phyloP scores from a whole-genome alignment of 2,797 vertebrate species.

The Phrynocephalus vlangalii region DNA sequence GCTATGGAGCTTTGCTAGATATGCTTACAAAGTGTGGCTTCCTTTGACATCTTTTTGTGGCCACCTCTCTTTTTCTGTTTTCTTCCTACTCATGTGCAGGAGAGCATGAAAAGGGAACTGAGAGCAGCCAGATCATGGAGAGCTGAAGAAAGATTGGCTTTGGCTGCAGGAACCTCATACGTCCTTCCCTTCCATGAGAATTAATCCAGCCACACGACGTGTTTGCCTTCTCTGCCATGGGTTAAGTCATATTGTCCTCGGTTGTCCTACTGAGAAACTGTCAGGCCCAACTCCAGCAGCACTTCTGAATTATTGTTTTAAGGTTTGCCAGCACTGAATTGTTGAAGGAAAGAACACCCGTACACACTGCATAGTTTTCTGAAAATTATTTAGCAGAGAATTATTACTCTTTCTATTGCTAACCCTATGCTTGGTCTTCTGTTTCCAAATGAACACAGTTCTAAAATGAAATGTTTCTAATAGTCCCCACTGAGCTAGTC shows the following conservation, averaged over 20 bases:
- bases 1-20: no score
- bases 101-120: neutral
- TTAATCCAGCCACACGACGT: neutral
- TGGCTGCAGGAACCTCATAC: neutral
- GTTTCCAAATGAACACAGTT: no score
- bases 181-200: neutral
- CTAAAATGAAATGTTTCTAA: no score
- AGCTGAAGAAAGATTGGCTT: neutral
- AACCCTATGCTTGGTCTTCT: no score
- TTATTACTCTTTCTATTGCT: neutral
- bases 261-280: constrained; percentile 11
- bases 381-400: neutral
- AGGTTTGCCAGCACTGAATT: constrained; percentile 5
- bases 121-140: neutral
- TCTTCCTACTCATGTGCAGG: neutral
- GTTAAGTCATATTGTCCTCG: constrained; percentile 5
- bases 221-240: neutral
- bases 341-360: constrained; percentile 8
- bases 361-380: neutral
- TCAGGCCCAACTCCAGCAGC: neutral
- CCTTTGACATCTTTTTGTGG: neutral
- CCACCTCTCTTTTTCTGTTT: neutral
- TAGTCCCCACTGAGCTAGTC: no score
- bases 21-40: neutral
- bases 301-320: constrained; percentile 12